A percentile compares a stretch with the other conserved stretches of the same genome.
phyloP scores from a whole-genome alignment of 1,140 invertebrate species.

The Nautilus pompilius region DNA sequence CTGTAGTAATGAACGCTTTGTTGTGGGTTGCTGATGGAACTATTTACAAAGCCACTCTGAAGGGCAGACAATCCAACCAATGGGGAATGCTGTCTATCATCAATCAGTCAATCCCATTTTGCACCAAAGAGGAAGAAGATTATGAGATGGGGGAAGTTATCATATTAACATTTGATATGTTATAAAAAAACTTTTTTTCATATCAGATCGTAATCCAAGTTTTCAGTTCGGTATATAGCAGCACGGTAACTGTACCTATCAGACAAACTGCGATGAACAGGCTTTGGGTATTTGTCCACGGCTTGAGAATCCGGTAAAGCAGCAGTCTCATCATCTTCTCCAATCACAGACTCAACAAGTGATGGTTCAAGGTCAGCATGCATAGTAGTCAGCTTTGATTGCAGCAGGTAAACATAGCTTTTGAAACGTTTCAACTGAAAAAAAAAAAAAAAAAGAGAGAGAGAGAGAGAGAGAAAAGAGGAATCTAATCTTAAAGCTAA shows the following conservation, averaged over 20 bases:
- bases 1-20: too few species aligned
- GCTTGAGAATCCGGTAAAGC: too few species aligned
- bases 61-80: too few species aligned
- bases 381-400: conserved; percentile 68
- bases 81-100: too few species aligned
- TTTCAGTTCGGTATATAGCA: conserved; percentile 52
- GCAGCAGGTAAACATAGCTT: conserved; percentile 78
- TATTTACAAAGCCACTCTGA: too few species aligned
- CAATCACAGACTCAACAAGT: conserved; percentile 68
- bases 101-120: too few species aligned
- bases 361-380: conserved; percentile 63
- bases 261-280: conserved; percentile 57
- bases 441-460: conserved; percentile 7
- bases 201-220: conserved; percentile 37
- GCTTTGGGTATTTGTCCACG: conserved; percentile 24
- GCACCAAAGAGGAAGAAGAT: too few species aligned
- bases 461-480: background rate
- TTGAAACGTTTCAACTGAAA: conserved; percentile 80
- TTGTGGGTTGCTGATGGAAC: too few species aligned
- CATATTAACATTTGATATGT: too few species aligned
- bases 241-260: conserved; percentile 79
- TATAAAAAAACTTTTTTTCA: too few species aligned
- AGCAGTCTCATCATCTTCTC: conserved; percentile 68
- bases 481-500: too few species aligned
- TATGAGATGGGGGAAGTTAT: background rate